These are phyloP conservation scores for Alauda arvensis DNA, from an alignment of 2,797 vertebrate genomes.

Conservation along the genomic window DNA sequence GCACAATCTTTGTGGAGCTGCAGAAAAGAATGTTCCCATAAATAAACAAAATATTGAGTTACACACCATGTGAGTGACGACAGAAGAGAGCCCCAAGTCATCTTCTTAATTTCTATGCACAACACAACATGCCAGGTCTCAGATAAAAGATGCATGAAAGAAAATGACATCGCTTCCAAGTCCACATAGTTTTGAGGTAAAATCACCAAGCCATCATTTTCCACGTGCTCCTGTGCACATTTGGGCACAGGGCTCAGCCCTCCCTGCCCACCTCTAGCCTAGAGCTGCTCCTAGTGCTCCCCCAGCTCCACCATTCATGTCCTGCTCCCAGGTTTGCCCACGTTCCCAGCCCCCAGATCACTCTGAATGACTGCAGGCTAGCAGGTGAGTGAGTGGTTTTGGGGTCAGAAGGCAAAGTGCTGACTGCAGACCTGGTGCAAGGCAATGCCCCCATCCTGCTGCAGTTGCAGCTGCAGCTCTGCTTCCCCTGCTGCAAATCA, in stretches of 20 bases:
- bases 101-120: constrained; percentile 65
- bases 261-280: neutral
- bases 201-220: constrained; percentile 54
- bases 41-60: constrained; percentile 78
- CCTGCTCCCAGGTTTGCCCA: fast-evolving
- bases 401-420: neutral
- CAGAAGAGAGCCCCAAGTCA: constrained; percentile 74
- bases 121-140: constrained; percentile 56
- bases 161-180: constrained; percentile 62
- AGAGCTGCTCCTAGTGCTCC: neutral
- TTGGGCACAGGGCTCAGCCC: neutral
- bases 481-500: neutral
- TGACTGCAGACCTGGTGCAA: neutral
- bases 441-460: neutral
- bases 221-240: neutral
- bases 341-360: fast-evolving
- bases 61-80: constrained; percentile 65
- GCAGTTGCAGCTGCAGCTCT: neutral
- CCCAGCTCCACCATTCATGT: fast-evolving
- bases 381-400: neutral
- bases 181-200: constrained; percentile 64
- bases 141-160: constrained; percentile 66
- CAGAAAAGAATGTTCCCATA: constrained; percentile 76
- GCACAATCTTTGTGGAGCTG: constrained; percentile 49
- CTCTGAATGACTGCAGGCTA: neutral